Evolutionary conservation across 2,113 vertebrate species (phyloP), one percentile per base, ranked within the genome.

Genomic region (Castor canadensis): DNA sequence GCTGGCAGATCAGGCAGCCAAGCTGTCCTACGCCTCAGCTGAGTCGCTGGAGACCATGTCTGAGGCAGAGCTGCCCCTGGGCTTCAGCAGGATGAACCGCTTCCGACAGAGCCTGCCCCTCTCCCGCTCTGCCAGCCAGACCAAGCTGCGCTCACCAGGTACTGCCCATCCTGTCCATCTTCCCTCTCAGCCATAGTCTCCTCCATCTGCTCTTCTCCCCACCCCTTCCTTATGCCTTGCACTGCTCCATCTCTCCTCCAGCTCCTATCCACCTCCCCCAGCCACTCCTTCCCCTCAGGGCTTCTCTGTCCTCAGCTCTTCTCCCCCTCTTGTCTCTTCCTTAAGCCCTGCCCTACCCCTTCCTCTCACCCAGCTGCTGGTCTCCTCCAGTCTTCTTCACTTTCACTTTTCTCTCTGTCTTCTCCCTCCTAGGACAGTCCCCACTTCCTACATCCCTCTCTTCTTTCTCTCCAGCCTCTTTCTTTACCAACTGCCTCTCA

Each of bases 1-100:
- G 97, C 98, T 99, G 95, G 99, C 99, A 1, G 99, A 99, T 96
- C 99, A 99, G 98, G 99, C 99, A 9, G 99, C 99, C 98, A 99
- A 99, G 97, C 98, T 99, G 92, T 99, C 99, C 49, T 99, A 99
- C 12, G 99, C 99, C 96, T 99, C 99, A 0, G 99, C 99, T 0
- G 99, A 99, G 94, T 99, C 99, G 96, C 97, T 99, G 99, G 99
- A 99, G 98, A 99, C 99, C 98, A 99, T 99, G 99, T 99, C 99
- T 0, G 99, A 99, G 97, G 99, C 99, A 0, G 99, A 99, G 98
- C 98, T 99, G 91, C 99, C 99, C n/a, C 93, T 99, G 79, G 99
- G 99, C 0, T 99, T 99, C 97, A 99, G 99, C 98, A 99, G 99
- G 97, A 99, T 99, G 99, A 99, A 99, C 97, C 99, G 99, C 28